Evolutionary conservation across 2,113 vertebrate species (phyloP).

Genomic region (Acanthochromis polyacanthus): DNA sequence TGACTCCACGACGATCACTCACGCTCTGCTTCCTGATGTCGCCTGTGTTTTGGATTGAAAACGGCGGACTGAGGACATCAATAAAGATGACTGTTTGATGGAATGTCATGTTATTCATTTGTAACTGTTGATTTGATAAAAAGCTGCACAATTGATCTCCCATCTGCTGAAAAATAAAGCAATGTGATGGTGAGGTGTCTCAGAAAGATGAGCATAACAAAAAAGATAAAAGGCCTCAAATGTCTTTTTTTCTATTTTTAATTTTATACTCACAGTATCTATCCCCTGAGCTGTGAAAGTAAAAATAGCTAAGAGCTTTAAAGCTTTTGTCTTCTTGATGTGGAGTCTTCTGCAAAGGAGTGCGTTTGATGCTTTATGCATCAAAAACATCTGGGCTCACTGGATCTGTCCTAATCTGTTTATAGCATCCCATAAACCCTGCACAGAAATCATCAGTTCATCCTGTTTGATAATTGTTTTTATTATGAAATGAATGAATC

Average conservation of each 20-base stretch:
- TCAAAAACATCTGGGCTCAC: too few relatives aligned
- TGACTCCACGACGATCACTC: background rate
- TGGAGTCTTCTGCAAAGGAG: background rate
- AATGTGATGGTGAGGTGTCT: background rate
- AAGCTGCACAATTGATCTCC: conserved; percentile 21
- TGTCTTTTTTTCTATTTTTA: conserved; percentile 30
- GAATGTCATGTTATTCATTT: conserved; percentile 32
- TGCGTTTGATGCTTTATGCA: too few relatives aligned
- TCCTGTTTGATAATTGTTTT: too few relatives aligned
- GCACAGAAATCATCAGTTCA: too few relatives aligned
- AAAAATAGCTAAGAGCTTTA: conserved; percentile 34
- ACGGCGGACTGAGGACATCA: background rate
- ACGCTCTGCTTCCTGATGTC: conserved; percentile 20
- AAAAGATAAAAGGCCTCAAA: conserved; percentile 22
- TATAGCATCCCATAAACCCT: too few relatives aligned
- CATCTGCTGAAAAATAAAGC: conserved; percentile 14
- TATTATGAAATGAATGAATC: background rate
- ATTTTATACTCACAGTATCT: conserved; percentile 7
- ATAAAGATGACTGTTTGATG: conserved; percentile 6
- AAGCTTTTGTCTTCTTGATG: conserved; percentile 19
- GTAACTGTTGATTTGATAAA: conserved; percentile 44
- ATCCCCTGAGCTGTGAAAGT: conserved; percentile 9
- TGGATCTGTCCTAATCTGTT: too few relatives aligned
- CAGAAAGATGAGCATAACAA: conserved; percentile 2
- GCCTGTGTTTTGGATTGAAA: conserved; percentile 24